A percentile compares a stretch with the other conserved stretches of the same genome.
Evolutionary conservation across 2,113 vertebrate species (phyloP).

Genomic region (Muscicapa adusta): DNA sequence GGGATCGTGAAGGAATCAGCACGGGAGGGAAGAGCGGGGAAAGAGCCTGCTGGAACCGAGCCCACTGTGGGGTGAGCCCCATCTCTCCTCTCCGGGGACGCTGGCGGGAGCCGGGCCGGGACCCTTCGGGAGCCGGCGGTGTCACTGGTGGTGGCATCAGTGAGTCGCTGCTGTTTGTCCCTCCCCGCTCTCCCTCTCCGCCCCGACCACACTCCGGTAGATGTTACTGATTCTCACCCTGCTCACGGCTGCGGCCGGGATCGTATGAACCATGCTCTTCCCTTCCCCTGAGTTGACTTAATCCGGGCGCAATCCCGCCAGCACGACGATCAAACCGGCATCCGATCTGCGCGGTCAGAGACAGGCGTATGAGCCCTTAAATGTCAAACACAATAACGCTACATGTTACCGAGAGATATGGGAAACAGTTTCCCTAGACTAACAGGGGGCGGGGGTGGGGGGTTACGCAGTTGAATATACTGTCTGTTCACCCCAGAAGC

Average conservation of each 20-base stretch:
- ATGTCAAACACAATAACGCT: neutral
- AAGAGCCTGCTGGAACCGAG: neutral
- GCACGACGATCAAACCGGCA: neutral
- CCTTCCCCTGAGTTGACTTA: neutral
- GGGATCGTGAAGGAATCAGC: neutral
- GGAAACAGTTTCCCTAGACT: neutral
- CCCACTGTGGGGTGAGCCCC: neutral
- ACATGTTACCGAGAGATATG: neutral
- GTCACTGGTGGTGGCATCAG: neutral
- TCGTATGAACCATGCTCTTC: neutral
- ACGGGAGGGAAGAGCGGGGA: neutral
- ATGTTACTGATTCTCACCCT: neutral
- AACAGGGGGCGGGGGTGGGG: neutral
- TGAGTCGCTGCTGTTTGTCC: neutral
- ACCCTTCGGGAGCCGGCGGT: neutral
- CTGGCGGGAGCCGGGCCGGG: neutral
- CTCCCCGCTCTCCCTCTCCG: neutral
- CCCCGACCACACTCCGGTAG: neutral
- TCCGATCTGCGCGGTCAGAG: neutral
- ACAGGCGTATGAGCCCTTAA: neutral
- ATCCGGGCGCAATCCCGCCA: neutral
- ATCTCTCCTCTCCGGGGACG: too few species aligned
- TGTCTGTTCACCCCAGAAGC: neutral
- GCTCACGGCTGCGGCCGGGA: neutral
- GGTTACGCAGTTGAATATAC: neutral